Evolutionary conservation across 2,888 invertebrate species (phyloP).

Genomic region (Glyphotaelius pellucidus): DNA sequence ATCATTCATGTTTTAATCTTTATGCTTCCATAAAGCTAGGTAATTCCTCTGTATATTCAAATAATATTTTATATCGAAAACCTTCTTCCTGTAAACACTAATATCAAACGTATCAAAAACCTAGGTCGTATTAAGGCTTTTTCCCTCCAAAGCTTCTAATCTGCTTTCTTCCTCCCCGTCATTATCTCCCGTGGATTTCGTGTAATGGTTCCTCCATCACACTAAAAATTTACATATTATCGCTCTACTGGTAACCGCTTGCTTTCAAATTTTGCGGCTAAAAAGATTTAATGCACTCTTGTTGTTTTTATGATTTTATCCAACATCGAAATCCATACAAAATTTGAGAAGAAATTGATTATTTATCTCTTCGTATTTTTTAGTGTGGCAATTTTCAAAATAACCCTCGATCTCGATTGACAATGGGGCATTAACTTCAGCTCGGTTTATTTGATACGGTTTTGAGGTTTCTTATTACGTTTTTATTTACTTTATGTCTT

Average conservation of each 20-base stretch:
- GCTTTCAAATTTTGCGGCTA: background rate
- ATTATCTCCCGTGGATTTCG: background rate
- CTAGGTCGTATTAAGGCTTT: background rate
- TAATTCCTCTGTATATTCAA: no score
- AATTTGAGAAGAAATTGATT: background rate
- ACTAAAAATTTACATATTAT: conserved; percentile 42
- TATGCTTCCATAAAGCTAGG: no score
- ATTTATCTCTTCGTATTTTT: background rate
- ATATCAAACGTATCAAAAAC: no score
- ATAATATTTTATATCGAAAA: no score
- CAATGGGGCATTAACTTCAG: conserved; percentile 29
- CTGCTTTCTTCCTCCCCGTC: background rate
- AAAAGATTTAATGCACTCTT: background rate
- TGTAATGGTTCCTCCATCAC: background rate
- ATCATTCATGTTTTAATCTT: no score
- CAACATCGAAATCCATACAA: background rate
- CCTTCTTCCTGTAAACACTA: no score
- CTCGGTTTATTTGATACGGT: conserved; percentile 25
- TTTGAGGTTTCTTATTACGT: conserved; percentile 6
- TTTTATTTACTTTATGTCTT: background rate
- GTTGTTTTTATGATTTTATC: background rate
- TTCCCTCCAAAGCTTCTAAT: background rate
- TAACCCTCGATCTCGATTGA: background rate
- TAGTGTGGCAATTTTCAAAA: background rate
- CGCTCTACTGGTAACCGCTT: background rate